Percentiles rank a stretch among this genome's conserved stretches.
Evolutionary conservation across 2,888 invertebrate species (phyloP).

Genomic region (Amorpha juglandis): DNA sequence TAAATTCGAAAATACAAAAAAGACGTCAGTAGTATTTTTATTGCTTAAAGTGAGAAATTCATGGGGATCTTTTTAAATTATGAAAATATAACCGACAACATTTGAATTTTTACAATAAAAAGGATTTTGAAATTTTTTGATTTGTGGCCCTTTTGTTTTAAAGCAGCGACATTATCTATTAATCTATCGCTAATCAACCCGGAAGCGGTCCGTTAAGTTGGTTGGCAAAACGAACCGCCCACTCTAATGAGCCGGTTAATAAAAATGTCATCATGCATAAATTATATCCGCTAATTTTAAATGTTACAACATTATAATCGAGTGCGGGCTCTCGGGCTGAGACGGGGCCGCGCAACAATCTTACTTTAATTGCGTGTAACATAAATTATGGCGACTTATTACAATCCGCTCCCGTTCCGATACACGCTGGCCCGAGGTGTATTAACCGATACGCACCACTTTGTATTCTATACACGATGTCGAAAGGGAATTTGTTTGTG

Average conservation of each 20-base stretch:
- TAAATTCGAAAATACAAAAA: too few species aligned
- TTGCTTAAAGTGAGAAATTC: too few species aligned
- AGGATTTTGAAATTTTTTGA: too few species aligned
- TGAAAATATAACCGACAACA: too few species aligned
- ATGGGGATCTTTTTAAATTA: too few species aligned
- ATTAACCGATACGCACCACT: conserved; percentile 44
- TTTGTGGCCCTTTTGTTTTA: too few species aligned
- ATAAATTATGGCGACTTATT: conserved; percentile 82
- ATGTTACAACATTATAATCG: conserved; percentile 43
- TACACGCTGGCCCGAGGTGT: conserved; percentile 66
- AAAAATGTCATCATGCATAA: conserved; percentile 22
- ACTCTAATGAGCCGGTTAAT: conserved; percentile 16
- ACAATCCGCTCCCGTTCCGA: conserved; percentile 77
- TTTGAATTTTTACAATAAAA: too few species aligned
- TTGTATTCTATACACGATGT: conserved; percentile 9
- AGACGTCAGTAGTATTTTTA: too few species aligned
- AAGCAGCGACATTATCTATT: not conserved
- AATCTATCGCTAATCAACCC: not conserved
- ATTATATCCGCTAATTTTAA: conserved; percentile 22
- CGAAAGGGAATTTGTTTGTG: conserved; percentile 11
- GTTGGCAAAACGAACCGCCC: not conserved
- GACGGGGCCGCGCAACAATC: conserved; percentile 69
- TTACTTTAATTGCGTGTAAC: conserved; percentile 83
- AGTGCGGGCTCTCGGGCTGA: conserved; percentile 49
- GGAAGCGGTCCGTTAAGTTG: not conserved